phyloP scores from a whole-genome alignment of 2,113 vertebrate species.

The Shinisaurus crocodilurus region DNA sequence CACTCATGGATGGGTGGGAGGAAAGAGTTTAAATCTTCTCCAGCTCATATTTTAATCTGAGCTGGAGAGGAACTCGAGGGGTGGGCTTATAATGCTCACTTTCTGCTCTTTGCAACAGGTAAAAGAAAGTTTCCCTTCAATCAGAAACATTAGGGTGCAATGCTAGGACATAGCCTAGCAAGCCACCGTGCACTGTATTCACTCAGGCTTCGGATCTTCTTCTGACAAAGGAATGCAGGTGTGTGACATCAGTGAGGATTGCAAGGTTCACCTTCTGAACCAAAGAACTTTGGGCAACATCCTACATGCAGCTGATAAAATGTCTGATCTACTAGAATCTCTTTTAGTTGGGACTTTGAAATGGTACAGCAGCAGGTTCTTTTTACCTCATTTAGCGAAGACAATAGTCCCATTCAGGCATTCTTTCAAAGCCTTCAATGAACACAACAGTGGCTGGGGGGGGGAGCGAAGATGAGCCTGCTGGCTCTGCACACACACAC shows the following conservation, averaged over 20 bases:
- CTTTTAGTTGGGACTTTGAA: background rate
- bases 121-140: background rate
- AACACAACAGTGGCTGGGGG: no score
- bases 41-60: background rate
- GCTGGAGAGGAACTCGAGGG: background rate
- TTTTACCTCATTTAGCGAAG: no score
- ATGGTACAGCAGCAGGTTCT: background rate
- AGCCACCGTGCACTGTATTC: background rate
- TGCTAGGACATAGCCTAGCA: no score
- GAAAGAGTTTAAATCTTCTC: background rate
- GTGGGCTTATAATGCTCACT: no score
- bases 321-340: background rate
- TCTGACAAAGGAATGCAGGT: background rate
- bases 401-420: background rate
- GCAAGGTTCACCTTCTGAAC: background rate
- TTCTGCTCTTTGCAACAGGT: no score
- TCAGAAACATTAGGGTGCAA: background rate
- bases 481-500: no score
- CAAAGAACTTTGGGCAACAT: background rate
- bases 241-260: background rate
- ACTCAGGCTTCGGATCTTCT: background rate
- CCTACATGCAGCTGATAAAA: background rate
- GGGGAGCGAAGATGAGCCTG: no score
- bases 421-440: background rate
- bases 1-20: background rate